Percentiles rank a stretch among this genome's conserved stretches.
phyloP scores from a whole-genome alignment of 2,113 vertebrate genomes.

The Jacana jacana region DNA sequence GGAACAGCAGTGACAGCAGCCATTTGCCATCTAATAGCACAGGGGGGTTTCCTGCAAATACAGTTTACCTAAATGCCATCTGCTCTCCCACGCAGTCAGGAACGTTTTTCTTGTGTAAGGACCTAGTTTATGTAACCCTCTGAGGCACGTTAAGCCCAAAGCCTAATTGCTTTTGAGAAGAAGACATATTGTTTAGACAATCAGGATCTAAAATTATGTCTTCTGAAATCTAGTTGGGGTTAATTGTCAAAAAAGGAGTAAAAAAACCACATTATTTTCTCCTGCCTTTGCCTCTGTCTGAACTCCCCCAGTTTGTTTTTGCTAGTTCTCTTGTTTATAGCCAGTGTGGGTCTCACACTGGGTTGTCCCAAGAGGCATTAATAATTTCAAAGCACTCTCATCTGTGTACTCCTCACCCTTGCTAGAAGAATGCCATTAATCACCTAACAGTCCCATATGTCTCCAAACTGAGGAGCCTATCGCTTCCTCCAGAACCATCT shows the following conservation, averaged over 20 bases:
- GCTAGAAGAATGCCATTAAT: not conserved
- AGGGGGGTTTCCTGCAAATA: not conserved
- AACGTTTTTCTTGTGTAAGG: slow-evolving; percentile 16
- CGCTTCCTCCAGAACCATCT: not conserved
- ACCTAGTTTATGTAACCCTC: slow-evolving; percentile 1
- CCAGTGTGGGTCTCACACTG: not conserved
- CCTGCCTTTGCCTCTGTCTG: not conserved
- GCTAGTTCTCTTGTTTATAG: slow-evolving; percentile 19
- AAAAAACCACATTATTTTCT: not conserved
- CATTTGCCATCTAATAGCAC: slow-evolving; percentile 42
- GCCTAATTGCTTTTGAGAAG: not conserved
- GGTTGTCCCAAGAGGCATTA: not conserved
- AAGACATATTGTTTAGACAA: not conserved
- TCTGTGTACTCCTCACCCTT: not conserved
- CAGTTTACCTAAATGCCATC: slow-evolving; percentile 52
- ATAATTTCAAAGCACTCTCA: slow-evolving; percentile 43
- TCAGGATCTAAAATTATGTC: not conserved
- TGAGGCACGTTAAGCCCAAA: not conserved
- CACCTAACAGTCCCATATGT: not conserved
- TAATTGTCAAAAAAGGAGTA: not conserved
- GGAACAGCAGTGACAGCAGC: not conserved
- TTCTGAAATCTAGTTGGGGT: not conserved
- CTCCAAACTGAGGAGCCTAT: not conserved
- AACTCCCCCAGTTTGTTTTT: slow-evolving; percentile 22
- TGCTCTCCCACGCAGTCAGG: slow-evolving; percentile 19